Percentiles rank a stretch among this genome's conserved stretches.
These are phyloP conservation scores for Idris sp. DNA, from an alignment of 1,140 invertebrate species.

Conservation along the genomic window DNA sequence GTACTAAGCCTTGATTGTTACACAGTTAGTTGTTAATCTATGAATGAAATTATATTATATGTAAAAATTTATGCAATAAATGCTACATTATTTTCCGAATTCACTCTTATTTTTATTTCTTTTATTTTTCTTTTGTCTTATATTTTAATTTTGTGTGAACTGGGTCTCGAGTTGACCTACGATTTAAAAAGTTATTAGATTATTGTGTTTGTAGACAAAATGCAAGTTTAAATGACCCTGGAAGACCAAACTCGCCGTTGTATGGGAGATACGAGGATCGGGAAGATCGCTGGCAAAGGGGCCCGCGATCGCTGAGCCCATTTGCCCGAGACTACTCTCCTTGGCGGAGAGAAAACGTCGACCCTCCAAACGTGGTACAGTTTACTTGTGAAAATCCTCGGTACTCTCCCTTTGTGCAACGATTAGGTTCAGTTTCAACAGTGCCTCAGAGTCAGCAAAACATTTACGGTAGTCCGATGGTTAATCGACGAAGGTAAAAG, in stretches of 20 bases:
- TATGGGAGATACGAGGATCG: slow-evolving; percentile 66
- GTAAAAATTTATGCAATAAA: no score
- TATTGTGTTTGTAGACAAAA: slow-evolving; percentile 31
- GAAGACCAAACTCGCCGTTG: slow-evolving; percentile 67
- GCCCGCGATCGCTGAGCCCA: slow-evolving; percentile 74
- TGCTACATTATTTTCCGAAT: no score
- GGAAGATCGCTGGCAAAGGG: slow-evolving; percentile 72
- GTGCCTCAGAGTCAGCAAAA: slow-evolving; percentile 71
- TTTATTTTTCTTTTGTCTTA: no score
- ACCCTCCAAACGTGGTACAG: slow-evolving; percentile 73
- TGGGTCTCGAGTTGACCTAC: no score
- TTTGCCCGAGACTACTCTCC: slow-evolving; percentile 76
- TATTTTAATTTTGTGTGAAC: no score
- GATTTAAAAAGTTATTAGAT: no score
- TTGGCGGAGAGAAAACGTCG: slow-evolving; percentile 76
- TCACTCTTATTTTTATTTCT: no score
- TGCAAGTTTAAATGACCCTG: slow-evolving; percentile 26
- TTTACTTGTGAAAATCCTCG: slow-evolving; percentile 68
- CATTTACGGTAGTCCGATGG: slow-evolving; percentile 75
- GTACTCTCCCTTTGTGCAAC: slow-evolving; percentile 70
- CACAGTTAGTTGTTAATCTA: no score
- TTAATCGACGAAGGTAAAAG: slow-evolving; percentile 76
- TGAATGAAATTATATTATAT: no score
- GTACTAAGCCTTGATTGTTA: no score
- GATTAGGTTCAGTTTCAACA: slow-evolving; percentile 66